Conservation (phyloP, 1,140 invertebrate genomes). For the Papilio xuthus region DNA sequence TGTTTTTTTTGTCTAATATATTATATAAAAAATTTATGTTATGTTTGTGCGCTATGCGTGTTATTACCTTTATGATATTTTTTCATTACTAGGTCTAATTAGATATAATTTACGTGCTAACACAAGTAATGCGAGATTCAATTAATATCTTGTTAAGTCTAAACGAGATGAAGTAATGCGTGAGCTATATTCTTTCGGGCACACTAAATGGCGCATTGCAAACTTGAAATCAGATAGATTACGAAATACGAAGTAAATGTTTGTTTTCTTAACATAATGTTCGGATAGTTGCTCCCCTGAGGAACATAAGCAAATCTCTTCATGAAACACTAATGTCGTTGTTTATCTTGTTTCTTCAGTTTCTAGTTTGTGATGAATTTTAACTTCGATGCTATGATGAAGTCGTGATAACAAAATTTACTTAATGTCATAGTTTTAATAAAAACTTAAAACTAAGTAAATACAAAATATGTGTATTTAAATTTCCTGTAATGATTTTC, state of each 20-base stretch:
- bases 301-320: slow-evolving; percentile 23
- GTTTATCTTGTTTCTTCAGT: slow-evolving; percentile 1
- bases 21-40: too few relatives aligned
- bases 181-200: not conserved
- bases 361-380: slow-evolving; percentile 12
- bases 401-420: not conserved
- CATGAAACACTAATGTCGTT: slow-evolving; percentile 23
- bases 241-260: slow-evolving; percentile 15
- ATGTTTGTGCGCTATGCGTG: too few relatives aligned
- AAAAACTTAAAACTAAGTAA: too few relatives aligned
- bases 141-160: not conserved
- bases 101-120: too few relatives aligned
- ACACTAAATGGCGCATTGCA: not conserved
- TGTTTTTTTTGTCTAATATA: too few relatives aligned
- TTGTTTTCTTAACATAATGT: slow-evolving; percentile 14
- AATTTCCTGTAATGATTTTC: not conserved
- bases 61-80: too few relatives aligned
- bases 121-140: too few relatives aligned
- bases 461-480: not conserved
- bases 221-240: slow-evolving; percentile 20
- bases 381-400: not conserved
- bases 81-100: too few relatives aligned
- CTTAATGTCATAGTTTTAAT: not conserved
- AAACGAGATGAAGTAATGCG: not conserved
- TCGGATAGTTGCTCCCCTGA: not conserved